Evolutionary conservation across 2,797 vertebrate genomes (phyloP).

Genomic region (Coilia nasus): DNA sequence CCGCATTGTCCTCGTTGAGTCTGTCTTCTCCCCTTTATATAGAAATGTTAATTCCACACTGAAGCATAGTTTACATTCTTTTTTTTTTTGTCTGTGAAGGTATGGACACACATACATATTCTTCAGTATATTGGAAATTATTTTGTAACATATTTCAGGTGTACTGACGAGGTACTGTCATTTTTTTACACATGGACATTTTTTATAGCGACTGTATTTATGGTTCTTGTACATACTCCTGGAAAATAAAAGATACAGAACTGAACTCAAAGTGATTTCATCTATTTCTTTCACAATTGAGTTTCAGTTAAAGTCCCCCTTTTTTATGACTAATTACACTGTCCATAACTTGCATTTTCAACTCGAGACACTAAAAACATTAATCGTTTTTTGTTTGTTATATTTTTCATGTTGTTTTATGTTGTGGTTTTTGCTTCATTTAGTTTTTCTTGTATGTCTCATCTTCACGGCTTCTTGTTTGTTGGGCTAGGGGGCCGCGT

Average conservation of each 20-base stretch:
- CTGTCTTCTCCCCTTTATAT: conserved; percentile 63
- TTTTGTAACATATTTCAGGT: conserved; percentile 71
- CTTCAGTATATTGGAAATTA: conserved; percentile 49
- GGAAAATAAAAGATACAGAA: conserved; percentile 75
- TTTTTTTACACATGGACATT: conserved; percentile 79
- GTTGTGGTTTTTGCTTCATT: conserved; percentile 19
- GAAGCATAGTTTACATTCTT: conserved; percentile 41
- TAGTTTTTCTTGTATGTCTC: conserved; percentile 57
- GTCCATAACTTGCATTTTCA: conserved; percentile 75
- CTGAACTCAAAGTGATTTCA: conserved; percentile 66
- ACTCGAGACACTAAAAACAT: conserved; percentile 77
- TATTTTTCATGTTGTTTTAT: conserved; percentile 28
- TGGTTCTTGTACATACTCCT: conserved; percentile 77
- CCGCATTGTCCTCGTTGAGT: conserved; percentile 66
- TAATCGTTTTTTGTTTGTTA: conserved; percentile 68
- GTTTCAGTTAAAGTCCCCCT: conserved; percentile 61
- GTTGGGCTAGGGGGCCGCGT: conserved; percentile 60
- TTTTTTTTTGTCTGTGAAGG: conserved; percentile 29
- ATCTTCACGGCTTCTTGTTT: conserved; percentile 63
- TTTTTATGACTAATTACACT: conserved; percentile 78
- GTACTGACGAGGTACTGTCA: conserved; percentile 76
- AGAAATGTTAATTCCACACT: conserved; percentile 50
- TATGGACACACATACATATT: conserved; percentile 17
- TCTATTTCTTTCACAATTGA: conserved; percentile 73
- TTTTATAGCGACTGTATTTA: conserved; percentile 79